Evolutionary conservation across 92 coral and sea anemone species (phyloP), one percentile per base, ranked within the genome.

Genomic region (Palythoa caribaeorum): DNA sequence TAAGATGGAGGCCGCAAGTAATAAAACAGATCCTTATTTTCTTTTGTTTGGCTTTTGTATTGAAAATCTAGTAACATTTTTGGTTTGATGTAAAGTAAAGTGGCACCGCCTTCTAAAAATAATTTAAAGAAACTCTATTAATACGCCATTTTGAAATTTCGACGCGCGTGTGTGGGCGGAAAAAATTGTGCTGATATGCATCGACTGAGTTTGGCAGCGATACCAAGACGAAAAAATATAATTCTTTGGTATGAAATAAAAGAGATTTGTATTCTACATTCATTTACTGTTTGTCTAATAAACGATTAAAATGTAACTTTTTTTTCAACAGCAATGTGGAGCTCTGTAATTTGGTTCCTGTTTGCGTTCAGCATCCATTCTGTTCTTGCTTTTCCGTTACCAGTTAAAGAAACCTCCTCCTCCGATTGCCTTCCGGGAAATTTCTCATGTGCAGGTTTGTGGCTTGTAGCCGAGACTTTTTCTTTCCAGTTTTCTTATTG

Each of bases 381-480:
- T 8, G n/a, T 21, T 10, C 9, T 39, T n/a, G 77, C 2, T 11
- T 38, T 16, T 19, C 77, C 77, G 38, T 38, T 39, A 39, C 9
- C 77, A 73, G 40, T 52, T 2, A 52, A 39, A 73, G 73, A 17
- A 68, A 10, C 73, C 3, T 38, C 10, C 12, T 17, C 35, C 13
- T 20, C 73, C 1, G 36, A 6, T 6, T 73, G 77, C 17, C 53
- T 73, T 39, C 53, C 77, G 17, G 77, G 77, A 73, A 73, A 73
- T 14, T 73, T 73, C 53, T 73, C 77, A 16, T 73, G 77, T 73
- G 53, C 77, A 38, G 77, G 77, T 73, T 39, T 4, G 77, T 73
- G 50, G 5, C 39, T 36, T 68, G 10, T 68, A 20, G 73, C 73
- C 3, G 2, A 59, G 37, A 68, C 5, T 12, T 68, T 68, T 68